Base-by-base conservation (phyloP, 2,113 vertebrate species). In the Podarcis raffonei region DNA sequence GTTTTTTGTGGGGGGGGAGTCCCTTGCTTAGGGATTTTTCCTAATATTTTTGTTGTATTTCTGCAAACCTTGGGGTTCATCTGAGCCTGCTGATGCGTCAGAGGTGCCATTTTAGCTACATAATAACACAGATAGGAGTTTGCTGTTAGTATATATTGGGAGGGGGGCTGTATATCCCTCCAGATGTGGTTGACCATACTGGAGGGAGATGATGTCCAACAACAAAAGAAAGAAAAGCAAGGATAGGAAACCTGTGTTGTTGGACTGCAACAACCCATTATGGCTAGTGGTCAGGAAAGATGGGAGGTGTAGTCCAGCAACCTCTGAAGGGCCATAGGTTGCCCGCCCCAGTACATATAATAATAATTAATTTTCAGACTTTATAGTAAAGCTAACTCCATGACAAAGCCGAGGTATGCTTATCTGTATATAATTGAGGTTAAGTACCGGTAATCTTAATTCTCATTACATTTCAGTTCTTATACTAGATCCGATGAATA, bases 401-500 rank as follows among this genome's bases (percentile, higher is more conserved):
- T 68, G 66, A 68, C 68, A 69, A 69, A 69, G 25, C 42, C 27
- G 27, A 9, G 25, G 68, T 69, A 27, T 69, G 9, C 3, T 7
- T 69, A 27, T 69, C 57, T 59, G 57, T 59, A 59, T 62, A 62
- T 62, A 62, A 62, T 18, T 62, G 16, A 62, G 12, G 59, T 62
- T 62, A 48, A 48, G 42, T 48, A 48, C 42, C 59, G 1, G 18
- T 62, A 62, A 62, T 5, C 59, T 35, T 69, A 11, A 57, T 37
- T 39, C 62, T n/a, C 6, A 8, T 89, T 86, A 37, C 18, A n/a
- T 78, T 85, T 25, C 35, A 83, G 74, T 7, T 83, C 87, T 35
- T 85, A 68, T 53, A 75, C 84, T 23, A 77, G 69, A 83, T 83
- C 89, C 7, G 84, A 86, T 37, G 57, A 77, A 16, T 57, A 15